These are phyloP conservation scores for Distichodus sexfasciatus DNA, from an alignment of 2,797 vertebrate genomes.

Conservation along the genomic window DNA sequence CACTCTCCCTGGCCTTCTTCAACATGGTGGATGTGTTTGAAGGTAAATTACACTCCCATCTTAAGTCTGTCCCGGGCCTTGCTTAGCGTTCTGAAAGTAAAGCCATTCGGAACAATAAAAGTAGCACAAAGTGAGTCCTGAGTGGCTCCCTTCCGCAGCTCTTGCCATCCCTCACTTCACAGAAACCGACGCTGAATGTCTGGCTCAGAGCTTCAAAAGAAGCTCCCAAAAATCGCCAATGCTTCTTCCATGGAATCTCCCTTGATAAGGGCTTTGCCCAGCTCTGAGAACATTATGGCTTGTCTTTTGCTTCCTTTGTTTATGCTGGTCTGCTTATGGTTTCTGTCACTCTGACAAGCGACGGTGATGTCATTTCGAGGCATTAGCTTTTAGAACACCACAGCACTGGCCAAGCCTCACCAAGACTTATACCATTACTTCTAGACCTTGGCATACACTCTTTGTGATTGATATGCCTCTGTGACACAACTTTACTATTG, in stretches of 20 bases:
- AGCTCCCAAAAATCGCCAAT: not conserved
- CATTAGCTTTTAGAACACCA: constrained; percentile 17
- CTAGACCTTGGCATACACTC: not conserved
- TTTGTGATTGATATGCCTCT: not conserved
- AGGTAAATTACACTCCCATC: constrained; percentile 72
- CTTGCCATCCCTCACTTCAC: too few species aligned
- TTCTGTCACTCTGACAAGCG: constrained; percentile 41
- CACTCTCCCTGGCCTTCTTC: constrained; percentile 95
- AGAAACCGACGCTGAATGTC: too few species aligned
- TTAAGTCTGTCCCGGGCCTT: not conserved
- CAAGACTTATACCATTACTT: not conserved
- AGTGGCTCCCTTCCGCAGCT: too few species aligned
- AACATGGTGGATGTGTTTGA: constrained; percentile 99
- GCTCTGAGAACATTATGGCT: constrained; percentile 10
- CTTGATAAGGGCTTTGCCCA: not conserved
- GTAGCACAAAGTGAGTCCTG: too few species aligned
- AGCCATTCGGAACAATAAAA: too few species aligned
- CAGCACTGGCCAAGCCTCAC: not conserved
- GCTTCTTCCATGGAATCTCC: not conserved
- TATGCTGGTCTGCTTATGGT: constrained; percentile 29
- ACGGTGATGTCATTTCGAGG: constrained; percentile 39
- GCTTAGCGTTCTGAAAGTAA: too few species aligned
- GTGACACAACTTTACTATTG: not conserved
- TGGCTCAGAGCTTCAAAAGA: not conserved
- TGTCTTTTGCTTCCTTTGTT: constrained; percentile 37